Conservation (phyloP, 2,888 invertebrate genomes). For the Plagiodera versicolora region DNA sequence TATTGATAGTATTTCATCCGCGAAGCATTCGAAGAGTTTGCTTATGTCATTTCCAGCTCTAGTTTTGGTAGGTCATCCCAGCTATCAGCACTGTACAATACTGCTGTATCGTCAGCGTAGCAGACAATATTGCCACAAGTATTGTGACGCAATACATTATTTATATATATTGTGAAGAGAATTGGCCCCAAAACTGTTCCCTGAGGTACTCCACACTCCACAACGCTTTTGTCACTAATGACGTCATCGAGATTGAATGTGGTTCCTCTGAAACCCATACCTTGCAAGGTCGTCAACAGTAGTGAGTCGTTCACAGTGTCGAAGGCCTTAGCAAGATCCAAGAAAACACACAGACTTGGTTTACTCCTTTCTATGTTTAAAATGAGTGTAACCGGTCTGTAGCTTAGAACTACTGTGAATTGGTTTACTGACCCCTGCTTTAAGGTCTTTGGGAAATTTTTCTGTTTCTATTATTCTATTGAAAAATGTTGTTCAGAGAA, state of each 20-base stretch:
- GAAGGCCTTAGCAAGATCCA: no score
- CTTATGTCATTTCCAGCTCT: neutral
- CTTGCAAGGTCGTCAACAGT: no score
- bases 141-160: neutral
- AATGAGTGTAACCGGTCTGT: neutral
- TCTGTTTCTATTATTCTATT: conserved; percentile 3
- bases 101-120: conserved; percentile 2
- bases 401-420: conserved; percentile 1
- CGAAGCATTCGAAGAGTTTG: neutral
- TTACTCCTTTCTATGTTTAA: no score
- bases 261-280: neutral
- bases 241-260: neutral
- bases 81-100: neutral
- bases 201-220: neutral
- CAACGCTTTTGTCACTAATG: neutral
- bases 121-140: neutral
- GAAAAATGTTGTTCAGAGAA: conserved; percentile 7
- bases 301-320: no score
- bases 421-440: no score
- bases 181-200: conserved; percentile 3
- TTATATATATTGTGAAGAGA: conserved; percentile 2
- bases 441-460: neutral
- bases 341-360: no score
- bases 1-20: neutral
- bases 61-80: neutral